Base-by-base conservation (phyloP, 2,888 invertebrate species). In the Neocrepidodera transversa region DNA sequence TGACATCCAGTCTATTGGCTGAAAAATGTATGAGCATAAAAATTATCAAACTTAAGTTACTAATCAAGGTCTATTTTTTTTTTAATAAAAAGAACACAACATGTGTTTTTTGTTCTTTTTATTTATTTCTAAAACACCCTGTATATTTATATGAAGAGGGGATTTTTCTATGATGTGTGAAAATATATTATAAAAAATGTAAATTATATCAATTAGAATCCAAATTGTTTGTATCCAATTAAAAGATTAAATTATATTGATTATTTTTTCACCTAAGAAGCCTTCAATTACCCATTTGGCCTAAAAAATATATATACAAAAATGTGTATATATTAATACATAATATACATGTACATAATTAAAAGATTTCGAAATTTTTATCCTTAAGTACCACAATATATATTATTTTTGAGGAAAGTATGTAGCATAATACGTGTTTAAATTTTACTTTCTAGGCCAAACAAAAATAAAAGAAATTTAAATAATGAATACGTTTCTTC, bases 211-310 rank as follows among this genome's bases (percentile, higher is more conserved):
- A 38, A n/a, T 38, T 38, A 38, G 4, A 38, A n/a, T 38, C 17
- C 38, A 38, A 38, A 7, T 16, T 2, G 17, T 17, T 36, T 38
- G 1, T n/a, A 11, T 11, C 4, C 17, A 38, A 38, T 38, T 17
- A 38, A 38, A 4, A 8, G 2, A 13, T 4, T 2, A 32, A 32
- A 28, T 28, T 28, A 28, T 28, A 28, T 28, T 28, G 2, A 32
- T 32, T 32, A 32, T 26, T 43, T 26, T 56, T 43, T 49, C 38
- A 60, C 54, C 49, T 55, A 49, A 18, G 47, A 62, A 53, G 57
- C 63, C 52, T 53, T 45, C 17, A 38, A 52, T n/a, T 60, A 60
- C 60, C 60, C 47, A 56, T 60, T 60, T 60, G 60, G 60, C 60
- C 60, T 60, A 60, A 60, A n/a, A 52, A 51, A 49, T 43, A 16